Evolutionary conservation across 2,113 vertebrate genomes (phyloP), one percentile per base, ranked within the genome.

Genomic region (Zingel zingel): DNA sequence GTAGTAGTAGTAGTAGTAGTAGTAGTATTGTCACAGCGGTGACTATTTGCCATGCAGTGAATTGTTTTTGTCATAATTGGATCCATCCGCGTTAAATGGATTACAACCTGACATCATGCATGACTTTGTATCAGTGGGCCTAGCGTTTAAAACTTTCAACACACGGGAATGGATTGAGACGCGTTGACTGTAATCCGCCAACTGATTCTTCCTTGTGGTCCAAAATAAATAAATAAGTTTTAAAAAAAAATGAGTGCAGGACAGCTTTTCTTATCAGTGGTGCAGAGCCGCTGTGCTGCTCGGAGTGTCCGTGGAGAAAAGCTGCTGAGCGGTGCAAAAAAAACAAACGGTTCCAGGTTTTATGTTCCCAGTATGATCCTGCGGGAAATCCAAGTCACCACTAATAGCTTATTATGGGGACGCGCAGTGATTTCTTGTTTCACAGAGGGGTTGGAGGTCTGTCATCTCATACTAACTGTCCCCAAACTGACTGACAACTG

Each of bases 361-460:
- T 78, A 75, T 83, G 81, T 77, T 85, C 67, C 82, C 86, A 79
- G 72, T 81, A 1, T 61, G 84, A 72, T 87, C 82, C 64, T 80
- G 77, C 23, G 87, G 89, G 86, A 86, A 84, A 86, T 89, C 72
- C 61, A 59, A 86, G 65, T 80, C 81, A 66, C 79, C 87, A 81
- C 86, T 91, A 88, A 89, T 80, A 47, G 69, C 9, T 81, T 81
- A 64, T 88, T 79, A 78, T 39, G 58, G 71, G 51, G 81, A 88
- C 72, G 74, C 51, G 75, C 61, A 58, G 84, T 69, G 85, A 86
- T 83, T 85, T 81, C 76, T 72, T 36, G 33, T 58, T 70, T 77
- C 74, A 70, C 80, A 11, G 69, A 82, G 85, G 47, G 36, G 66
- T 27, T 72, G 79, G 77, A 83, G 77, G 53, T 77, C 85, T 87